Conservation (phyloP, 1,140 invertebrate species). For the Choristoneura fumiferana region DNA sequence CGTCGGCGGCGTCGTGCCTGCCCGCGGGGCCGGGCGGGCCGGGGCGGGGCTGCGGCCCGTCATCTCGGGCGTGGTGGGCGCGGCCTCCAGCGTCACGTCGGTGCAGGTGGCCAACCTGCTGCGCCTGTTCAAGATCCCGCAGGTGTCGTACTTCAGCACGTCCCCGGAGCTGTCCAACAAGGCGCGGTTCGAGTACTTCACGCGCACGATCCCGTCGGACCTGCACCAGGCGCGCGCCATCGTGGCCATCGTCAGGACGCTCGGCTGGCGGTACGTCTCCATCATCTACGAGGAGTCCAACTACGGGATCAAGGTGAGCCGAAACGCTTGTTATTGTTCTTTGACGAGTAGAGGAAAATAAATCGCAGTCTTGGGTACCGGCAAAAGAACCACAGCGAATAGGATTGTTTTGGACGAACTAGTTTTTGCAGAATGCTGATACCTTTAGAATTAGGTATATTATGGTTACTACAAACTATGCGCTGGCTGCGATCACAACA, state of each 20-base stretch:
- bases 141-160: constrained; percentile 96
- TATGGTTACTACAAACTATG: no score
- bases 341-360: no score
- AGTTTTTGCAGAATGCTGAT: no score
- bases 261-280: constrained; percentile 94
- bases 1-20: constrained; percentile 95
- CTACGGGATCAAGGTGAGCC: constrained; percentile 91
- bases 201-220: constrained; percentile 94
- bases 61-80: constrained; percentile 97
- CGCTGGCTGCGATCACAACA: no score
- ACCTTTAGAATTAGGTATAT: no score
- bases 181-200: constrained; percentile 94
- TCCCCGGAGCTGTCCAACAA: constrained; percentile 94
- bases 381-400: no score
- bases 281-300: constrained; percentile 96
- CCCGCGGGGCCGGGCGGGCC: constrained; percentile 89
- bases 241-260: constrained; percentile 89
- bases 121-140: constrained; percentile 95
- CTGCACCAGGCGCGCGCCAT: constrained; percentile 95
- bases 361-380: no score
- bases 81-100: constrained; percentile 95
- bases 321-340: neutral
- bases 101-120: constrained; percentile 97
- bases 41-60: constrained; percentile 93
- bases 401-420: no score